A percentile compares a stretch with the other conserved stretches of the same genome.
Evolutionary conservation across 2,888 invertebrate species (phyloP).

Genomic region (Meghimatium bilineatum): DNA sequence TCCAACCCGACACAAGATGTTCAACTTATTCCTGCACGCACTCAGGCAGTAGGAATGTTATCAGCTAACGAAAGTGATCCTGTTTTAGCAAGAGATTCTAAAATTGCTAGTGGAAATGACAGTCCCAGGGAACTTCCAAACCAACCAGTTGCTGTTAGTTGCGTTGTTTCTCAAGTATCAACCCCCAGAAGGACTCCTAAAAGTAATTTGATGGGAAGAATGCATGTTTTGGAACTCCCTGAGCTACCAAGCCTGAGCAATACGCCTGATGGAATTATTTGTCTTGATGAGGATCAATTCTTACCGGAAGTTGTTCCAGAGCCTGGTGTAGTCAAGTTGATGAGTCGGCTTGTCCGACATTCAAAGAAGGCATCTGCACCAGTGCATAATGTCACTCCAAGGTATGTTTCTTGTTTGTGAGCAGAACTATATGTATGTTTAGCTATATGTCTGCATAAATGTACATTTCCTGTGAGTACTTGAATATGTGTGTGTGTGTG

Average conservation of each 20-base stretch:
- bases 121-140: too few relatives aligned
- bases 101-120: neutral
- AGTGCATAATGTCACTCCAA: conserved; percentile 39
- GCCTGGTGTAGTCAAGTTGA: conserved; percentile 82
- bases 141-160: neutral
- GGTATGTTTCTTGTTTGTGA: conserved; percentile 25
- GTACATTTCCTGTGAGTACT: too few relatives aligned
- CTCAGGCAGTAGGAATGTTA: too few relatives aligned
- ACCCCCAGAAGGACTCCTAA: neutral
- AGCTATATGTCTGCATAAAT: too few relatives aligned
- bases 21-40: conserved; percentile 4
- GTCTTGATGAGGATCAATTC: conserved; percentile 80
- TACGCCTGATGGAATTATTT: conserved; percentile 81
- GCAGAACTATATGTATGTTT: too few relatives aligned
- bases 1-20: neutral
- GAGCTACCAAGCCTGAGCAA: conserved; percentile 80
- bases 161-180: neutral
- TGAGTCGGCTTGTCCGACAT: conserved; percentile 85
- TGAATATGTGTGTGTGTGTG: too few relatives aligned
- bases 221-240: conserved; percentile 32
- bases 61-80: too few relatives aligned
- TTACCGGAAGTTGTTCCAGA: conserved; percentile 47
- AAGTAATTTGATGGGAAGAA: conserved; percentile 9
- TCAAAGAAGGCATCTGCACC: conserved; percentile 74
- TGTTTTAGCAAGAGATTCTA: neutral